Base-by-base conservation (phyloP, 2,797 vertebrate genomes). In the Pelochelys cantorii region DNA sequence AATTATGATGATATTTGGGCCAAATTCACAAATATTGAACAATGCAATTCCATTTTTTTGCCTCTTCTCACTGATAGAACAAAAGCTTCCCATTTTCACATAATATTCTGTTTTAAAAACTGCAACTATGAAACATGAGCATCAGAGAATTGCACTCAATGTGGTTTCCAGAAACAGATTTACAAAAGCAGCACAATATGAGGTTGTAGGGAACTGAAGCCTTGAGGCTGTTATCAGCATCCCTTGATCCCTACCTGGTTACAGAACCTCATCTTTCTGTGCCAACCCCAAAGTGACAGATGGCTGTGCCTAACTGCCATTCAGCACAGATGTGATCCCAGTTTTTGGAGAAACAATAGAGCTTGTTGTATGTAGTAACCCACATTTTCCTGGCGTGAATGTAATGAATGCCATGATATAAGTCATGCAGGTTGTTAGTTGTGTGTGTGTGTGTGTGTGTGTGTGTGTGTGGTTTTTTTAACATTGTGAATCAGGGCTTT, bases 231-330 rank as follows among this genome's bases (percentile, higher is more conserved):
- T 90, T 56, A 96, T 97, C 95, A 96, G 96, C 97, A 95, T 97
- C 94, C 97, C 95, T 96, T 95, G 83, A 92, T 97, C 93, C 96
- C 97, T 81, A 95, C 96, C 97, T 97, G 95, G 96, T 97, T 95
- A 94, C 95, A 95, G 97, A 95, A 97, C 97, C 96, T 97, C 94
- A 93, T 95, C 95, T 94, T 94, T 96, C 87, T 57, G 79, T 97
- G 98, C 98, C 98, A 98, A 97, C 96, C 96, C 98, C 97, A 93
- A 96, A 95, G 97, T 96, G 98, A 98, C 98, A 98, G 98, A 98
- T 98, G 98, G 98, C 96, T 93, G 93, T 98, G 96, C 96, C 92
- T 86, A 90, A 95, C 97, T 97, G 97, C 98, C 97, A 97, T 80
- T 97, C 94, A 0, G 96, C 98, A 98, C 97, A 98, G 96, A 98